phyloP scores from a whole-genome alignment of 2,888 invertebrate genomes.

The Sesia bembeciformis region DNA sequence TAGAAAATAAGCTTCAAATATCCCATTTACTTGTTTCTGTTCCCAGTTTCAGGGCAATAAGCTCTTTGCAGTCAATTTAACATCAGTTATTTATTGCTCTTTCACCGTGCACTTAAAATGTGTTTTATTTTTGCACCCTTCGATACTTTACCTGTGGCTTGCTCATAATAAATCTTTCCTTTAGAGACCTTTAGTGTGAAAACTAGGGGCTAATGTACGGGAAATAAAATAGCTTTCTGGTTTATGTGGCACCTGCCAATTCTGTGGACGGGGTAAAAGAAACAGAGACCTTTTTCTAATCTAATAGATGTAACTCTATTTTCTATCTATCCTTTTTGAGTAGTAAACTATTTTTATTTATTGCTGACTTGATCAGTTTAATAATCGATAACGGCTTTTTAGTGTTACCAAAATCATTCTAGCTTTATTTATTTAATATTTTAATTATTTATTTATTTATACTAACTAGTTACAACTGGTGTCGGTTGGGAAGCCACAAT shows the following conservation, averaged over 20 bases:
- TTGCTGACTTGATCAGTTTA: too few species aligned
- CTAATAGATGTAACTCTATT: not conserved
- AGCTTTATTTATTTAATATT: too few species aligned
- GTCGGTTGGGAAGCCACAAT: too few species aligned
- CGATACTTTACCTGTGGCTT: slow-evolving; percentile 30
- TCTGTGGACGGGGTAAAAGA: not conserved
- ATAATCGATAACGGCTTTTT: too few species aligned
- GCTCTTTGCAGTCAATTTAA: slow-evolving; percentile 66
- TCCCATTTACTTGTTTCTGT: slow-evolving; percentile 31
- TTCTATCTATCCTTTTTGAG: too few species aligned
- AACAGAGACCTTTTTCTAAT: not conserved
- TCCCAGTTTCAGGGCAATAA: slow-evolving; percentile 52
- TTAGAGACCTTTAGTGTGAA: slow-evolving; percentile 43
- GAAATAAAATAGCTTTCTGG: slow-evolving; percentile 29
- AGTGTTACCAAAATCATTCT: too few species aligned
- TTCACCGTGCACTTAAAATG: slow-evolving; percentile 44
- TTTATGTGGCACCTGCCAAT: slow-evolving; percentile 15
- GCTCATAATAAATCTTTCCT: slow-evolving; percentile 38
- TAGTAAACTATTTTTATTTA: too few species aligned
- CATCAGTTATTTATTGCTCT: slow-evolving; percentile 63
- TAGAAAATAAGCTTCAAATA: slow-evolving; percentile 26
- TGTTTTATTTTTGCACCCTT: slow-evolving; percentile 10
- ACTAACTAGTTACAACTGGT: too few species aligned
- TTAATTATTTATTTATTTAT: too few species aligned
- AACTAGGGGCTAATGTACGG: slow-evolving; percentile 39